Evolutionary conservation across 1,140 invertebrate genomes (phyloP).

Genomic region (Anoplolepis gracilipes): DNA sequence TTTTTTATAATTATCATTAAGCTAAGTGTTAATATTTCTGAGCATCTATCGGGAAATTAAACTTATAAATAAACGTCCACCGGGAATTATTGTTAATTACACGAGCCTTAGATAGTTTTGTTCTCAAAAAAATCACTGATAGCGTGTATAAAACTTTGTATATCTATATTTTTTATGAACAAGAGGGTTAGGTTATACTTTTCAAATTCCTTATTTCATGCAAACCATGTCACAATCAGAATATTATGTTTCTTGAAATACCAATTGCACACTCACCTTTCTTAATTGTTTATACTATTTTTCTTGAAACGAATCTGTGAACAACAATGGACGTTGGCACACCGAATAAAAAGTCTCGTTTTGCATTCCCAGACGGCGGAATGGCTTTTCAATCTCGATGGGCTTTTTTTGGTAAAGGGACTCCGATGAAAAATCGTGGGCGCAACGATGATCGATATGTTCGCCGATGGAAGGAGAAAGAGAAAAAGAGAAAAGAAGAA

Average conservation of each 20-base stretch:
- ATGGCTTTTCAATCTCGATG: conserved; percentile 73
- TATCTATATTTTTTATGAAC: background rate
- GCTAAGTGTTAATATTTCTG: background rate
- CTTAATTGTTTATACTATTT: conserved; percentile 15
- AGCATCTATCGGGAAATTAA: background rate
- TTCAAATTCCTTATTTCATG: background rate
- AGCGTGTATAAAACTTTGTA: background rate
- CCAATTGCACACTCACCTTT: background rate
- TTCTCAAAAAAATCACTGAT: background rate
- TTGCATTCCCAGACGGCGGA: conserved; percentile 66
- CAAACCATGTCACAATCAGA: background rate
- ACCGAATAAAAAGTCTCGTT: conserved; percentile 50
- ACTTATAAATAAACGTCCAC: background rate
- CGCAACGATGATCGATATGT: conserved; percentile 73
- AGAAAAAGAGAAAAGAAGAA: conserved; percentile 55
- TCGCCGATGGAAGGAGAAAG: conserved; percentile 54
- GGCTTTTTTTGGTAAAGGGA: conserved; percentile 46
- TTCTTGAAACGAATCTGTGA: background rate
- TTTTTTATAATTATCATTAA: background rate
- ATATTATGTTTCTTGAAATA: background rate
- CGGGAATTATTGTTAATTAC: background rate
- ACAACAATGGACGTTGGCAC: conserved; percentile 30
- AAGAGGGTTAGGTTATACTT: too few relatives aligned
- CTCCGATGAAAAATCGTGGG: conserved; percentile 71
- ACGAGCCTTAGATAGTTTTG: background rate